phyloP scores from a whole-genome alignment of 92 coral and sea anemone genomes.

The Palythoa grandis region DNA sequence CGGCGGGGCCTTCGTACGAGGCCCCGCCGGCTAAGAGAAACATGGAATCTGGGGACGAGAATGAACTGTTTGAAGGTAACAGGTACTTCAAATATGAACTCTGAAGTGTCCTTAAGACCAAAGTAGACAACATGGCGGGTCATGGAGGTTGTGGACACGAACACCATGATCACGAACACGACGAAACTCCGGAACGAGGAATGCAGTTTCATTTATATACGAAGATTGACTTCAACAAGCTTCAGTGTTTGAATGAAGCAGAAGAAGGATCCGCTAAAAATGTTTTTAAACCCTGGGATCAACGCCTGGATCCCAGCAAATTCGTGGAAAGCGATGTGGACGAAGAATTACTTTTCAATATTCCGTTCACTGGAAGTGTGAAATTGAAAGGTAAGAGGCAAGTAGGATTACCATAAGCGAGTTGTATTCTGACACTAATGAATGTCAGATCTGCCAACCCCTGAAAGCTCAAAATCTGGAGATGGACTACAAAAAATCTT shows the following conservation, averaged over 20 bases:
- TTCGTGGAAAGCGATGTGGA: constrained; percentile 97
- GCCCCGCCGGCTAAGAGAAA: no score
- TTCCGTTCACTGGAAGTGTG: constrained; percentile 92
- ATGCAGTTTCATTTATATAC: constrained; percentile 80
- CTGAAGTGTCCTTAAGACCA: no score
- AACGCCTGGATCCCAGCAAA: constrained; percentile 77
- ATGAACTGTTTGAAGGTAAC: background rate
- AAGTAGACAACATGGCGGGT: constrained; percentile 82
- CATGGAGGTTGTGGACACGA: constrained; percentile 83
- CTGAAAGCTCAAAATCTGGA: no score
- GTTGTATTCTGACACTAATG: no score
- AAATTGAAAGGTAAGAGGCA: constrained; percentile 72
- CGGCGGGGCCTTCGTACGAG: no score
- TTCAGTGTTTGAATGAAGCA: constrained; percentile 93
- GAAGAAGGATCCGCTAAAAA: constrained; percentile 92
- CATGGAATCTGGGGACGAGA: no score
- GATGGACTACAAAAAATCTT: no score
- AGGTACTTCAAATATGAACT: no score
- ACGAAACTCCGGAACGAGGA: constrained; percentile 87
- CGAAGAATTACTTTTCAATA: constrained; percentile 89
- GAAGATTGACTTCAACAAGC: constrained; percentile 82
- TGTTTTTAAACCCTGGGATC: constrained; percentile 95
- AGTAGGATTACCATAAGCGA: background rate
- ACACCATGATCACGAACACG: constrained; percentile 77
- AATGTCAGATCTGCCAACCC: no score